Conservation (phyloP, 2,797 vertebrate genomes). For the Bufotes viridis region DNA sequence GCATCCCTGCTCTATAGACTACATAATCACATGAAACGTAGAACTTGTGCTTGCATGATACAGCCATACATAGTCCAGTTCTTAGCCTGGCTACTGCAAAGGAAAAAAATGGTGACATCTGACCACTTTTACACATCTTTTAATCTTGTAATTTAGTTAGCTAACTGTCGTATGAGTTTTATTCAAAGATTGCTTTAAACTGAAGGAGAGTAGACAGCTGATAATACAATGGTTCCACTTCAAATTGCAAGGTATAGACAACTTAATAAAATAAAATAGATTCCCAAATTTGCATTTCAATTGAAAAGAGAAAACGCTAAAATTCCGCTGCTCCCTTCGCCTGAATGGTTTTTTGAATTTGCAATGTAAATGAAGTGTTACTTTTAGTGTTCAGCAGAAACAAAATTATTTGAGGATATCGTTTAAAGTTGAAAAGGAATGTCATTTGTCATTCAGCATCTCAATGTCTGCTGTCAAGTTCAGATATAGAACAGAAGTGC, state of each 20-base stretch:
- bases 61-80: background rate
- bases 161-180: background rate
- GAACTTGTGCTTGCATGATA: too few species aligned
- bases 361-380: conserved; percentile 27
- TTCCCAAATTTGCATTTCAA: conserved; percentile 4
- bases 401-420: conserved; percentile 20
- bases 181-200: background rate
- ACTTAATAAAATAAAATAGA: conserved; percentile 12
- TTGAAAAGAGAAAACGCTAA: background rate
- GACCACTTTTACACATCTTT: background rate
- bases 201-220: background rate
- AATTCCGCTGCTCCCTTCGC: background rate
- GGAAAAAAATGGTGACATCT: background rate
- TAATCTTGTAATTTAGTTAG: background rate
- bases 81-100: background rate
- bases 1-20: too few species aligned
- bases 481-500: conserved; percentile 51
- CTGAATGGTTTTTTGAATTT: conserved; percentile 23
- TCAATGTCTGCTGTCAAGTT: conserved; percentile 47
- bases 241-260: background rate
- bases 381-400: conserved; percentile 41
- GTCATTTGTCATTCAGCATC: conserved; percentile 38
- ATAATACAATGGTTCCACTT: background rate
- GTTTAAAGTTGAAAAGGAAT: conserved; percentile 36
- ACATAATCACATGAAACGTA: too few species aligned